Evolutionary conservation across 2,888 invertebrate genomes (phyloP).

Genomic region (Diaprepes abbreviatus): DNA sequence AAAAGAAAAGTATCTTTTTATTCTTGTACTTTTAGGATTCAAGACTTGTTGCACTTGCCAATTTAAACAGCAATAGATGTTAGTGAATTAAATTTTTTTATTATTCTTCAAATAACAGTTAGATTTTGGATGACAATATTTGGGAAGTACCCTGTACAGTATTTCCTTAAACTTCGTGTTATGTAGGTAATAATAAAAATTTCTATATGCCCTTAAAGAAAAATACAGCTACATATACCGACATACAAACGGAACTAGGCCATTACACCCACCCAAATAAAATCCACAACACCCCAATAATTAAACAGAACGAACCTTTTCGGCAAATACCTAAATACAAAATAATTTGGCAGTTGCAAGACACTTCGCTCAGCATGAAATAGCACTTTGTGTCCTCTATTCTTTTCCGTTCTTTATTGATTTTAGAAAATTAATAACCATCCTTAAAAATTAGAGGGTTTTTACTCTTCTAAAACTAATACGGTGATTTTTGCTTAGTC

Average conservation of each 20-base stretch:
- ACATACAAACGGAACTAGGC: constrained; percentile 30
- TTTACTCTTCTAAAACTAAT: constrained; percentile 53
- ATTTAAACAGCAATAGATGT: no score
- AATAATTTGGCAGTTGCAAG: constrained; percentile 55
- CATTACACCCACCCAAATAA: constrained; percentile 26
- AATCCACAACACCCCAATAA: constrained; percentile 46
- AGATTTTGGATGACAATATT: no score
- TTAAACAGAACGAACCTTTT: constrained; percentile 56
- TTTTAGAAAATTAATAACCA: constrained; percentile 60
- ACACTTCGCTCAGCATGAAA: constrained; percentile 57
- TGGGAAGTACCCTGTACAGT: no score
- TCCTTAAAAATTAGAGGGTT: constrained; percentile 56
- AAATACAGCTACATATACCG: neutral
- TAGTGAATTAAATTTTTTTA: no score
- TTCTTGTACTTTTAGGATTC: no score
- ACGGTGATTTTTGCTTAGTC: constrained; percentile 54
- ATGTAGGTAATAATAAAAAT: no score
- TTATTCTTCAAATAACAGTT: no score
- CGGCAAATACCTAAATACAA: constrained; percentile 55
- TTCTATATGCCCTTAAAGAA: no score
- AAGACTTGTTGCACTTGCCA: no score
- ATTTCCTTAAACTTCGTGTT: no score
- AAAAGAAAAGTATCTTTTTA: no score
- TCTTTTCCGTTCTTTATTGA: constrained; percentile 56
- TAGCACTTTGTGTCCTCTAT: constrained; percentile 54